Evolutionary conservation across 2,888 invertebrate genomes (phyloP).

Genomic region (Tiliacea citrago): DNA sequence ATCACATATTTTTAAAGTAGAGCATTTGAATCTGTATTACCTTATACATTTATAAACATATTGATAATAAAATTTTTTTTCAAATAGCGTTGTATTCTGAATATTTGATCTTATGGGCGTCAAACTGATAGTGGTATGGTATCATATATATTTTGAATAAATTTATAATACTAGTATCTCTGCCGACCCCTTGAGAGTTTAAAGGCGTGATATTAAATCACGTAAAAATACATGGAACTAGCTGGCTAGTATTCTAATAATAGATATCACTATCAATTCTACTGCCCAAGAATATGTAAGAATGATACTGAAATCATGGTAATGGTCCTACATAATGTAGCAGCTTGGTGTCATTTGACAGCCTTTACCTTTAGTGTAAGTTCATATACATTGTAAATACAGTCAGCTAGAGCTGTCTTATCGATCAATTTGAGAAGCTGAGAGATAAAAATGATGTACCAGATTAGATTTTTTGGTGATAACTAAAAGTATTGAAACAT

Average conservation of each 20-base stretch:
- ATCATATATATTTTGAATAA: background rate
- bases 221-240: background rate
- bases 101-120: background rate
- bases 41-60: slow-evolving; percentile 51
- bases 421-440: slow-evolving; percentile 34
- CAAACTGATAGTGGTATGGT: slow-evolving; percentile 15
- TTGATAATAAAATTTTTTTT: slow-evolving; percentile 15
- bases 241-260: slow-evolving; percentile 7
- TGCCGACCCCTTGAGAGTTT: background rate
- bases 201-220: no score
- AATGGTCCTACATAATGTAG: slow-evolving; percentile 32
- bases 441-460: background rate
- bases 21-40: slow-evolving; percentile 23
- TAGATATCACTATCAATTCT: background rate
- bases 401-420: slow-evolving; percentile 20
- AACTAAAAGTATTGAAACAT: background rate
- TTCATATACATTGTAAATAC: slow-evolving; percentile 43
- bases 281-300: background rate
- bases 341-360: slow-evolving; percentile 32
- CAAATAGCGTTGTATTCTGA: slow-evolving; percentile 6
- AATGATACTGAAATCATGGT: slow-evolving; percentile 26
- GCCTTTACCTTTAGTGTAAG: slow-evolving; percentile 28
- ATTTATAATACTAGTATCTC: background rate
- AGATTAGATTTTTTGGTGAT: background rate
- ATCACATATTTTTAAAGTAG: slow-evolving; percentile 36